These are phyloP conservation scores for Andrena haemorrhoa DNA, from an alignment of 2,888 invertebrate genomes.

Conservation along the genomic window DNA sequence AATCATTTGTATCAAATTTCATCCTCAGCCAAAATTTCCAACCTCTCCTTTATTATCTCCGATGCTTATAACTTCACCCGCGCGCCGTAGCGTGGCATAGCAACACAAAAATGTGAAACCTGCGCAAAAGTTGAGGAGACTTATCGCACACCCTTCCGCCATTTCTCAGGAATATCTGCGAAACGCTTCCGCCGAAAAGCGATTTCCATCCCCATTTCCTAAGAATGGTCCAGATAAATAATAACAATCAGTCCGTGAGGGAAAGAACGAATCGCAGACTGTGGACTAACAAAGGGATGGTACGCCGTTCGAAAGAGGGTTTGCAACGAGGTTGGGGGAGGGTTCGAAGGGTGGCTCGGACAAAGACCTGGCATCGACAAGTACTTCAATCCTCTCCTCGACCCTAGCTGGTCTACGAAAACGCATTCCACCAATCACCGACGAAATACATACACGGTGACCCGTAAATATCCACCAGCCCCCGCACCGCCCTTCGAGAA, in stretches of 20 bases:
- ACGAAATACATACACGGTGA: constrained; percentile 50
- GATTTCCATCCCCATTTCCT: constrained; percentile 22
- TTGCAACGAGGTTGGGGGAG: constrained; percentile 1
- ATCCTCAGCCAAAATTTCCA: too few relatives aligned
- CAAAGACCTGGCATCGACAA: constrained; percentile 62
- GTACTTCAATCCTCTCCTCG: constrained; percentile 53
- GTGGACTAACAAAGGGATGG: constrained; percentile 42
- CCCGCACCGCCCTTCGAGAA: constrained; percentile 44
- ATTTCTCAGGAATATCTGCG: too few relatives aligned
- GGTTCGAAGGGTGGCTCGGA: constrained; percentile 51
- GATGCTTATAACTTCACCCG: too few relatives aligned
- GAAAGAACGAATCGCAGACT: constrained; percentile 17
- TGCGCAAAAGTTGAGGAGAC: too few relatives aligned
- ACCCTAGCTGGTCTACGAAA: constrained; percentile 33
- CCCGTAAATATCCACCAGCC: constrained; percentile 48
- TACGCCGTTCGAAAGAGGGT: constrained; percentile 23
- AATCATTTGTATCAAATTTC: too few relatives aligned
- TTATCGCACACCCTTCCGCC: too few relatives aligned
- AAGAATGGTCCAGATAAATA: constrained; percentile 40
- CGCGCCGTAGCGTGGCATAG: too few relatives aligned
- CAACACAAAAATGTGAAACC: too few relatives aligned
- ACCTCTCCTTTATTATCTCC: too few relatives aligned
- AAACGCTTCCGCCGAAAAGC: too few relatives aligned
- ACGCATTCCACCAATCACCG: constrained; percentile 56
- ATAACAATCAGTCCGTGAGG: constrained; percentile 17